These are phyloP conservation scores for Ernsta delagoae DNA, from an alignment of 2,888 invertebrate species.

Conservation along the genomic window DNA sequence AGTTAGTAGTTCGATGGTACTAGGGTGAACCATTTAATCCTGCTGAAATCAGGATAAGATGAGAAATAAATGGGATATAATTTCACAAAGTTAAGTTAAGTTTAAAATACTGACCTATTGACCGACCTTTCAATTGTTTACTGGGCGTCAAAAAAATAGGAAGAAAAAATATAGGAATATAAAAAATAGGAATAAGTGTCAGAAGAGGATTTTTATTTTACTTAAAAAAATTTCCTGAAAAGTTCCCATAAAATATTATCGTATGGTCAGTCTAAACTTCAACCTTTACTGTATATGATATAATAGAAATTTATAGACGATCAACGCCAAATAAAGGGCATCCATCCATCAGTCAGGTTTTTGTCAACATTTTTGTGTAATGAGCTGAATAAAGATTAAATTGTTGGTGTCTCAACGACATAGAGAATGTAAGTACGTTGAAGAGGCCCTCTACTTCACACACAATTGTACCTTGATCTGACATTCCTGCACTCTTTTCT, in stretches of 20 bases:
- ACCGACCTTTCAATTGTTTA: too few species aligned
- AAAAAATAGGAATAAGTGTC: too few species aligned
- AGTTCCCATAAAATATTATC: neutral
- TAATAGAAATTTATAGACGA: neutral
- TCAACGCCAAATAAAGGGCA: constrained; percentile 3
- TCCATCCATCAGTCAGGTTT: constrained; percentile 2
- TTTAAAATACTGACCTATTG: too few species aligned
- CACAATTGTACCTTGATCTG: too few species aligned
- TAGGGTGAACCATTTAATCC: neutral
- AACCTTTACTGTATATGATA: neutral
- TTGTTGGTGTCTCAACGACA: neutral
- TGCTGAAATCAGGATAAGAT: neutral
- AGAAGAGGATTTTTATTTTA: too few species aligned
- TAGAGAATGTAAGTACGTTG: neutral
- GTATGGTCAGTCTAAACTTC: neutral
- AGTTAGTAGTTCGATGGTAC: neutral
- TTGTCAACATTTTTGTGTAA: constrained; percentile 7
- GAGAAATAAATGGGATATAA: neutral
- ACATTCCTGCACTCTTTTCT: too few species aligned
- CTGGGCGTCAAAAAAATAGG: too few species aligned
- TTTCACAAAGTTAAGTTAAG: too few species aligned
- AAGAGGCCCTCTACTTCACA: neutral
- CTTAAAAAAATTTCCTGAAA: too few species aligned
- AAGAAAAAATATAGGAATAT: too few species aligned
- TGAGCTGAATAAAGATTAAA: neutral